Evolutionary conservation across 2,888 invertebrate genomes (phyloP).

Genomic region (Endotricha flammealis): DNA sequence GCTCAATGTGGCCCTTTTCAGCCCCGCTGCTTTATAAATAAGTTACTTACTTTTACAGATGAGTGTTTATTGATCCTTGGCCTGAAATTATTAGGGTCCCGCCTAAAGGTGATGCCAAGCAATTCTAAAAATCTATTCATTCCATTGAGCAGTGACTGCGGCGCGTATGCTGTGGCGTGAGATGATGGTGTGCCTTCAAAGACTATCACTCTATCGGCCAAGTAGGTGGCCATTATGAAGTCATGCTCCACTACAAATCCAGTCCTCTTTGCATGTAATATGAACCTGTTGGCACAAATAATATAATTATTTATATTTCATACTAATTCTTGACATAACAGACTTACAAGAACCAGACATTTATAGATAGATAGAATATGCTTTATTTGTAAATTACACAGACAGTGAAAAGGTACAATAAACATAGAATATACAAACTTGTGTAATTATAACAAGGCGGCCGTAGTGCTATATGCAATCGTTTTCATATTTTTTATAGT

Average conservation of each 20-base stretch:
- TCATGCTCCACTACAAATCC: conserved; percentile 99
- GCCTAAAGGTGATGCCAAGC: conserved; percentile 97
- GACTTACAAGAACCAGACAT: too few relatives aligned
- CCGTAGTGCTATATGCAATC: too few relatives aligned
- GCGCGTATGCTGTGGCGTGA: conserved; percentile 91
- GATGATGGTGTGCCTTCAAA: conserved; percentile 97
- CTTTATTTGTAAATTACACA: too few relatives aligned
- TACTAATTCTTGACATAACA: too few relatives aligned
- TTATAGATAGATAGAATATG: too few relatives aligned
- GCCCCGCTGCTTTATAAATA: too few relatives aligned
- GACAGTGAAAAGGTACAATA: too few relatives aligned
- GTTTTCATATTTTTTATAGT: too few relatives aligned
- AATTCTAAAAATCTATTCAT: conserved; percentile 99
- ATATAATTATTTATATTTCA: conserved; percentile 8
- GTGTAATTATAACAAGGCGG: too few relatives aligned
- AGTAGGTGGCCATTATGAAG: conserved; percentile 99
- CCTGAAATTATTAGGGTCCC: conserved; percentile 99
- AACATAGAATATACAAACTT: too few relatives aligned
- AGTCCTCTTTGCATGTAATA: conserved; percentile 99
- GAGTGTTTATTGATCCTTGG: conserved; percentile 98
- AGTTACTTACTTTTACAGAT: conserved; percentile 91
- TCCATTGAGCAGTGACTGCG: conserved; percentile 95
- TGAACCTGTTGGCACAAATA: conserved; percentile 81
- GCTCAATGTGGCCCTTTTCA: too few relatives aligned
- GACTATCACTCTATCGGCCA: conserved; percentile 98